Conservation (phyloP, 2,797 vertebrate genomes). For the Lutjanus campechanus region DNA sequence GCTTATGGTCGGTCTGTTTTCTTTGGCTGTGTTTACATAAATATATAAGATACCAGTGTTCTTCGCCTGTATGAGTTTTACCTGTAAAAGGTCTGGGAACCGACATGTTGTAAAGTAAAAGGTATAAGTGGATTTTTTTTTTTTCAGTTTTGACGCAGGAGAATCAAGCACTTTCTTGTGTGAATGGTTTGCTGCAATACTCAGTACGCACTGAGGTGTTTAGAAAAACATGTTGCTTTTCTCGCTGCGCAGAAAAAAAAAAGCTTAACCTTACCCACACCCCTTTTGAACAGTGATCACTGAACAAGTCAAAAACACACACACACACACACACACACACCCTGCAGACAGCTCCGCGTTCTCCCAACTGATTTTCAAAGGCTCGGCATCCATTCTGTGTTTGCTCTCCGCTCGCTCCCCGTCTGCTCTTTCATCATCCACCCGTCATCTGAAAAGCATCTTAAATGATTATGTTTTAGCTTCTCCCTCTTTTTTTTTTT, state of each 20-base stretch:
- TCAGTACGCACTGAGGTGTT: constrained; percentile 22
- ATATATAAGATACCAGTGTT: not conserved
- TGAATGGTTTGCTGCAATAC: constrained; percentile 3
- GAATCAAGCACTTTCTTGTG: not conserved
- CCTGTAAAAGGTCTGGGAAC: not conserved
- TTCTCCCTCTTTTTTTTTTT: constrained; percentile 34
- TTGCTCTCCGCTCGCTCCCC: constrained; percentile 59
- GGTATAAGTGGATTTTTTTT: too few relatives aligned
- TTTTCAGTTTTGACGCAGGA: not conserved
- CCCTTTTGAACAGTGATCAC: constrained; percentile 58
- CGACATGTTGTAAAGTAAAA: not conserved
- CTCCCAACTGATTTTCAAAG: constrained; percentile 68
- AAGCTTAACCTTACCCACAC: constrained; percentile 49
- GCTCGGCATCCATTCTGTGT: constrained; percentile 61
- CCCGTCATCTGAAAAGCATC: constrained; percentile 78
- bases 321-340: constrained; percentile 22
- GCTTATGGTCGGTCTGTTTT: not conserved
- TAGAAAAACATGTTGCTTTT: constrained; percentile 38
- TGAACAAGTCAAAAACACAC: constrained; percentile 44
- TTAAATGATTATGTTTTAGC: constrained; percentile 78
- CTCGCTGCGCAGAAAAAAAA: constrained; percentile 38
- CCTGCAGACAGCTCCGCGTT: constrained; percentile 60
- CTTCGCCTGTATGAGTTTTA: not conserved
- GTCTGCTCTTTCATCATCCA: constrained; percentile 76
- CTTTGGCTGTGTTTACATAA: not conserved